Conservation (phyloP, 2,113 vertebrate species). For the Suricata suricatta region DNA sequence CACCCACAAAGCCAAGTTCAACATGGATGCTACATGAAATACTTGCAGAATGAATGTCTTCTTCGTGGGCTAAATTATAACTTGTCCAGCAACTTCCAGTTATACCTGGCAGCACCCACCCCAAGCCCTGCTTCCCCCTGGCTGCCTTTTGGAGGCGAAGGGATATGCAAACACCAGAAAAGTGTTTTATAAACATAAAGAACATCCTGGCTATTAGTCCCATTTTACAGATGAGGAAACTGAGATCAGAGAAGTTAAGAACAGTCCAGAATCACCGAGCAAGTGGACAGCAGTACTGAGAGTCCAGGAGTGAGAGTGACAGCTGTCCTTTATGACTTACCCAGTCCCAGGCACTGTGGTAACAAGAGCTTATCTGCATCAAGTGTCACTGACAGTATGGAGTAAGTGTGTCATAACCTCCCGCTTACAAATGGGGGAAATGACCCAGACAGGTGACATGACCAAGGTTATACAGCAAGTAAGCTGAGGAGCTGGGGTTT, state of each 20-base stretch:
- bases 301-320: background rate
- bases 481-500: background rate
- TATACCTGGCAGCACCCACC: background rate
- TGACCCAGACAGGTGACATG: background rate
- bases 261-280: background rate
- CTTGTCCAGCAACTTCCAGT: background rate
- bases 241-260: slow-evolving; percentile 16
- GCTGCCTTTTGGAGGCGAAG: background rate
- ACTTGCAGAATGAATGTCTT: background rate
- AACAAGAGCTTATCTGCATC: background rate
- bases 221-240: background rate
- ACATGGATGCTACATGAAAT: background rate
- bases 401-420: background rate
- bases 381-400: background rate
- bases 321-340: background rate
- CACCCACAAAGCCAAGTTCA: background rate
- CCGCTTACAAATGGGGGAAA: background rate
- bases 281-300: background rate
- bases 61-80: background rate
- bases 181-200: background rate
- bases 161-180: background rate
- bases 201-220: background rate
- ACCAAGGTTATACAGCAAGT: background rate
- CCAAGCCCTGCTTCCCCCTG: background rate
- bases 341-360: background rate